Percentiles rank a stretch among this genome's conserved stretches.
These are phyloP conservation scores for Pelmatolapia mariae DNA, from an alignment of 2,113 vertebrate genomes.

Conservation along the genomic window DNA sequence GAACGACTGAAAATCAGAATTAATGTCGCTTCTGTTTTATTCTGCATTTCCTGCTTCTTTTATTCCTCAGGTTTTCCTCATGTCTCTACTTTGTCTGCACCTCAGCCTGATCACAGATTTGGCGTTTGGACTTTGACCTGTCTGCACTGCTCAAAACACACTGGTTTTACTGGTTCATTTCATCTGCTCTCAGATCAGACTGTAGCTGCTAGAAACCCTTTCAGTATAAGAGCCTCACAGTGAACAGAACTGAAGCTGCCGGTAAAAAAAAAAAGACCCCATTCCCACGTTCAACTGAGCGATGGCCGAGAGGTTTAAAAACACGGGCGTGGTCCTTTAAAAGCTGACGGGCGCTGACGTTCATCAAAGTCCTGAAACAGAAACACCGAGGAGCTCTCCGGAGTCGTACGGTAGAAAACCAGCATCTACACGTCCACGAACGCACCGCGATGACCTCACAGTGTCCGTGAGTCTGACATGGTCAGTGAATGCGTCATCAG, in stretches of 20 bases:
- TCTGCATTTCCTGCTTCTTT: not conserved
- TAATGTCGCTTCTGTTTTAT: not conserved
- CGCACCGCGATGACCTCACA: not conserved
- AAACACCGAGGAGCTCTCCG: not conserved
- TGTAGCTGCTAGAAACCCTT: not conserved
- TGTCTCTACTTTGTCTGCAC: not conserved
- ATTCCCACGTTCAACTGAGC: rapidly evolving
- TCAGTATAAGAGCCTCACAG: not conserved
- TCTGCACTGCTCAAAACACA: not conserved
- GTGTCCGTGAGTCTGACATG: not conserved
- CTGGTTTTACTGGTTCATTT: not conserved
- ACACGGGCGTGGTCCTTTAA: not conserved
- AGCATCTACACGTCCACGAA: conserved; percentile 36
- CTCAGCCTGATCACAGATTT: not conserved
- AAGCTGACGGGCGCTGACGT: not conserved
- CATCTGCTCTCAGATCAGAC: not conserved
- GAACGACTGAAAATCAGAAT: not conserved
- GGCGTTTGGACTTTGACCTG: not conserved
- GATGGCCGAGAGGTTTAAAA: not conserved
- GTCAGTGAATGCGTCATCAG: not conserved
- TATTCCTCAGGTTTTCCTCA: not conserved
- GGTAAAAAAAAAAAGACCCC: not conserved
- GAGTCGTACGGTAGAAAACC: conserved; percentile 35
- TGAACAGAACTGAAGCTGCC: not conserved
- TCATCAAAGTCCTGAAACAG: not conserved